Conservation (phyloP, 2,888 invertebrate genomes). For the Apoderus coryli region DNA sequence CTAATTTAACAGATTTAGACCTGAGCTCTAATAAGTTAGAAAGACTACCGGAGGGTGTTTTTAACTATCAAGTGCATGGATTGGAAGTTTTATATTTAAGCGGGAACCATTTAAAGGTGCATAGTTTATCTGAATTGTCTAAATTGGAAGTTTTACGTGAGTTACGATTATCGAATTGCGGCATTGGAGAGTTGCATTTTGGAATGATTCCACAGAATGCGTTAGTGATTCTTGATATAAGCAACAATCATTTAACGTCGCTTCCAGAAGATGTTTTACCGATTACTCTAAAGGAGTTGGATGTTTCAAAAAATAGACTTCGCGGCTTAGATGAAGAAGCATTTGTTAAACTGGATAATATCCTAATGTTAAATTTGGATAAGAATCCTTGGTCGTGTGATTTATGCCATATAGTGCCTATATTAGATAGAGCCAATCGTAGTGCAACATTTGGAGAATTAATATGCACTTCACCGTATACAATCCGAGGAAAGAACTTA, state of each 20-base stretch:
- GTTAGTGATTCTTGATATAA: conserved; percentile 46
- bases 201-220: conserved; percentile 42
- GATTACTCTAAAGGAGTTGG: conserved; percentile 44
- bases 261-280: conserved; percentile 40
- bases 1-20: conserved; percentile 52
- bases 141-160: conserved; percentile 40
- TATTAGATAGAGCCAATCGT: conserved; percentile 43
- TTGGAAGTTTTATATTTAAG: conserved; percentile 51
- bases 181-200: conserved; percentile 40
- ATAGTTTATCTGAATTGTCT: conserved; percentile 37
- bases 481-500: conserved; percentile 38
- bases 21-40: conserved; percentile 52
- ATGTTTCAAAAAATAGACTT: conserved; percentile 58
- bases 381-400: conserved; percentile 57
- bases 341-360: conserved; percentile 27
- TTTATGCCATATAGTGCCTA: conserved; percentile 45
- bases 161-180: conserved; percentile 44
- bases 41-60: conserved; percentile 17
- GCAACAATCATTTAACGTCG: conserved; percentile 49
- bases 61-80: conserved; percentile 37
- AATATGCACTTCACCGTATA: conserved; percentile 43
- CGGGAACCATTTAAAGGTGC: conserved; percentile 46
- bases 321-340: conserved; percentile 42
- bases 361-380: conserved; percentile 32
- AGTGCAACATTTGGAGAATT: conserved; percentile 38